Base-by-base conservation (phyloP, 2,888 invertebrate species). In the Bhutanitis thaidina region DNA sequence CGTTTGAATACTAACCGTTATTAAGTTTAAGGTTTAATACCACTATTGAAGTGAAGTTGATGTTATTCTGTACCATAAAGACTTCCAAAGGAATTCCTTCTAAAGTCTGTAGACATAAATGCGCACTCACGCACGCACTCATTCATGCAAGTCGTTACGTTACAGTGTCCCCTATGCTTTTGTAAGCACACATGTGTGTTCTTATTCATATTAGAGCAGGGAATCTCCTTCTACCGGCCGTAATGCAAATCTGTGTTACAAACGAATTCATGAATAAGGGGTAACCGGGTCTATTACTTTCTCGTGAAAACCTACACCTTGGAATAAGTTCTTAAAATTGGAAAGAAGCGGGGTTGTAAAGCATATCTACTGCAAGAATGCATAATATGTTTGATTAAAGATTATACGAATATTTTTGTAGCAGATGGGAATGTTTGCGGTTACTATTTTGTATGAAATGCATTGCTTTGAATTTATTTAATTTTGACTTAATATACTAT, bases 61-160 rank as follows among this genome's bases (percentile, higher is more conserved):
- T 3, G 20, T 20, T 5, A 20, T 20, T 20, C 20, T 20, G 20
- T 5, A 20, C 20, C 20, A 27, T 7, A 27, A 7, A 27, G 8
- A 8, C 27, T 8, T 27, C 27, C 7, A 3, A 15, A 40, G 40
- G 36, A 43, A 35, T 20, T 14, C 15, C 10, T 15, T 7, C 12
- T 35, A 12, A 44, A 34, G 15, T 43, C 9, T 44, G 35, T 44
- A 20, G 30, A 20, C 37, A 50, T 39, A 35, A 29, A 50, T 50
- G 50, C 44, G 34, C 13, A 29, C 34, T 39, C 50, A 50, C 44
- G 50, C 40, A 40, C 40, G 35, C 39, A 40, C 12, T 8, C 50
- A 44, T 50, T 50, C 34, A 38, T 29, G 25, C 25, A 16, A 15
- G 47, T 38, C 46, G 25, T 40, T 35, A 48, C 35, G 12, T 12